Evolutionary conservation across 2,113 vertebrate genomes (phyloP), one percentile per base, ranked within the genome.

Genomic region (Trinectes maculatus): DNA sequence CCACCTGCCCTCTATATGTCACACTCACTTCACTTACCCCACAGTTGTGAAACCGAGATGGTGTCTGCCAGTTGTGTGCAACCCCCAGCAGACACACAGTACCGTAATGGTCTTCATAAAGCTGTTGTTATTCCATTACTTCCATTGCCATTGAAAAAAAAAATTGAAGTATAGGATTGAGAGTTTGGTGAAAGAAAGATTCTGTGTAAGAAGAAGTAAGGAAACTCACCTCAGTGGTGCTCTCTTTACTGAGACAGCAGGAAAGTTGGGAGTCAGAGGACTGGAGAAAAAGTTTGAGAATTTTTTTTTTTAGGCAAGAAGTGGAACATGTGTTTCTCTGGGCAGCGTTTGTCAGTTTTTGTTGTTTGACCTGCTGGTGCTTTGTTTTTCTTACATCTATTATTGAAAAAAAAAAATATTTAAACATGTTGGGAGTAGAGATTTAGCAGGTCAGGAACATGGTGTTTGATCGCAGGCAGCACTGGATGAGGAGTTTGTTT

Each of bases 1-100:
- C 87, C 90, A 91, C 87, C 90, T 91, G 87, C 87, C 87, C 86
- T 87, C 69, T 86, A 68, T 85, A 66, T 84, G 83, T 81, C 85
- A 74, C 73, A 79, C 60, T 82, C 66, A 43, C 77, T 78, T 85
- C 82, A 79, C 70, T 80, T 67, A 62, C 77, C 78, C 84, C 74
- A 53, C 63, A 76, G 71, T 77, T 60, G 77, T 73, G 61, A 70
- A 59, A 65, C 52, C 4, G 71, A 85, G 74, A 71, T 71, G 77
- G 42, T 83, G 52, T 79, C 60, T 85, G 74, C 77, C 82, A 77
- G 51, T 71, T 80, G 51, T 67, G 62, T 55, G 55, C 59, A 87
- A 78, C 56, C 85, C 68, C 81, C 85, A 68, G 59, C 74, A 85
- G 66, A 86, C 73, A 37, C 60, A 46, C 28, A 26, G 4, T 8